A percentile compares a stretch with the other conserved stretches of the same genome.
phyloP scores from a whole-genome alignment of 2,113 vertebrate species.

The Menidia beryllina region DNA sequence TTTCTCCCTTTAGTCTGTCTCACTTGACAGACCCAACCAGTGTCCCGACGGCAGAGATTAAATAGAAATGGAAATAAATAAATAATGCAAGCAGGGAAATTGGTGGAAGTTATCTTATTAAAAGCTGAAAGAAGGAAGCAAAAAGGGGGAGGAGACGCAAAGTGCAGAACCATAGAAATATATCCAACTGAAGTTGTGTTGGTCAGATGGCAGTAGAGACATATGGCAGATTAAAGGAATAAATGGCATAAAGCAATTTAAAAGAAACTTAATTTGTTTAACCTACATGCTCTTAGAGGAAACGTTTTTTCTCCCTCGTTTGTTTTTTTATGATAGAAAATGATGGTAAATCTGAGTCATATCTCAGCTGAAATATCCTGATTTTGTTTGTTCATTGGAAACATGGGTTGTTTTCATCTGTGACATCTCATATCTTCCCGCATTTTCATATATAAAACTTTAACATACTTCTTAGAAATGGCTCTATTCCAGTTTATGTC shows the following conservation, averaged over 20 bases:
- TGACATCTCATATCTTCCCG: too few relatives aligned
- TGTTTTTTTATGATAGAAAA: too few relatives aligned
- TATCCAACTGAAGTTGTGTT: constrained; percentile 23
- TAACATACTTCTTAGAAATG: too few relatives aligned
- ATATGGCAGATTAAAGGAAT: constrained; percentile 3
- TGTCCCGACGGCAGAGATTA: constrained; percentile 69
- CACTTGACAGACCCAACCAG: constrained; percentile 52
- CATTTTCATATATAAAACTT: too few relatives aligned
- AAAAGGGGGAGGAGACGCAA: constrained; percentile 53
- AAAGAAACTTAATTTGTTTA: background rate
- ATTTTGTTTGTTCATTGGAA: too few relatives aligned
- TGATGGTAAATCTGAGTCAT: too few relatives aligned
- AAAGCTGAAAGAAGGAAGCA: constrained; percentile 77
- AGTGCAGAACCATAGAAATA: constrained; percentile 45
- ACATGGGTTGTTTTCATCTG: too few relatives aligned
- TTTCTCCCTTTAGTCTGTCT: constrained; percentile 35
- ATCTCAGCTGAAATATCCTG: too few relatives aligned
- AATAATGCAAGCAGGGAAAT: constrained; percentile 53
- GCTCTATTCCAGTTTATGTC: too few relatives aligned
- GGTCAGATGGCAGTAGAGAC: constrained; percentile 40
- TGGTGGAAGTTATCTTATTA: constrained; percentile 76
- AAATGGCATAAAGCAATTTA: background rate
- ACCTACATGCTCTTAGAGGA: background rate
- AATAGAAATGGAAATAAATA: constrained; percentile 66
- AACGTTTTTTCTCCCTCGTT: too few relatives aligned